Evolutionary conservation across 2,113 vertebrate genomes (phyloP).

Genomic region (Dissostichus mawsoni): DNA sequence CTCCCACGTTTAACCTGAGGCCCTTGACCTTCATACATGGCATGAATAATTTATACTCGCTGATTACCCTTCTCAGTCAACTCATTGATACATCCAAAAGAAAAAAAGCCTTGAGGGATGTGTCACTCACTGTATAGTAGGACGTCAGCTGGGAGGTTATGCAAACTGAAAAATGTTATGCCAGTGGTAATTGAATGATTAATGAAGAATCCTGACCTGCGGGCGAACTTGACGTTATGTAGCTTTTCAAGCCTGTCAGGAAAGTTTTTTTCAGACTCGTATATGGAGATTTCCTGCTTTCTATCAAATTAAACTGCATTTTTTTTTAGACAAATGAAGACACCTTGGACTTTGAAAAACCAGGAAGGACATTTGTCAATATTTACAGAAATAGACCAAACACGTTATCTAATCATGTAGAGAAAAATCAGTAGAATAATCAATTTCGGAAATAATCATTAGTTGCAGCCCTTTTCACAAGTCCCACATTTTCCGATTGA

Average conservation of each 20-base stretch:
- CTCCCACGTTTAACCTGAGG: constrained; percentile 49
- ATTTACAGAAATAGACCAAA: too few species aligned
- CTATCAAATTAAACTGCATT: too few species aligned
- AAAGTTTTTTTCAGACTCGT: too few species aligned
- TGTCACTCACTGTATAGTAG: constrained; percentile 6
- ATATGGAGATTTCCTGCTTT: too few species aligned
- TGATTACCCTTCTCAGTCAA: constrained; percentile 45
- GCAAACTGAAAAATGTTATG: constrained; percentile 4
- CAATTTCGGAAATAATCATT: too few species aligned
- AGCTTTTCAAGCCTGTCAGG: not conserved
- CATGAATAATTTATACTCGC: constrained; percentile 63
- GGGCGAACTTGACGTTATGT: constrained; percentile 5
- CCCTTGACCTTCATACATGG: constrained; percentile 61
- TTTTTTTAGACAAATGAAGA: too few species aligned
- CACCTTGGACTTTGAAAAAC: too few species aligned
- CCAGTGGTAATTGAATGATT: not conserved
- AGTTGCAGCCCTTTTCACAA: too few species aligned
- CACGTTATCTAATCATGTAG: too few species aligned
- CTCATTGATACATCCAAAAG: constrained; percentile 47
- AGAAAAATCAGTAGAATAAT: too few species aligned
- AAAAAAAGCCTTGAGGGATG: constrained; percentile 11
- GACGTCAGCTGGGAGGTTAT: constrained; percentile 23
- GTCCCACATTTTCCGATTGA: not conserved
- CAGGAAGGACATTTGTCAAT: too few species aligned
- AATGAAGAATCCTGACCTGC: constrained; percentile 3